Conservation (phyloP, 2,888 invertebrate genomes). For the Pasiphila rectangulata region DNA sequence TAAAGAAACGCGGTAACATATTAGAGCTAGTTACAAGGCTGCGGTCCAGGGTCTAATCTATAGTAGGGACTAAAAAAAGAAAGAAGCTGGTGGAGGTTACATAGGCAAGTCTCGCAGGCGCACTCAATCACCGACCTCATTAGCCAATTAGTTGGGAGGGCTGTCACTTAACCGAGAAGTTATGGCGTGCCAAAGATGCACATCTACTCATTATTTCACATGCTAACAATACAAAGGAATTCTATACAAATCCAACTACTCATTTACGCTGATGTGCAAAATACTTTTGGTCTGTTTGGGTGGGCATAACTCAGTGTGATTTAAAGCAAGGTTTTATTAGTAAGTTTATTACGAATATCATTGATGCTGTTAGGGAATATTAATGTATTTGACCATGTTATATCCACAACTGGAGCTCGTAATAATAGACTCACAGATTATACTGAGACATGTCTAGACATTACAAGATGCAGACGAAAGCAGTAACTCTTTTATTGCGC, state of each 20-base stretch:
- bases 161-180: constrained; percentile 47
- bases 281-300: constrained; percentile 7
- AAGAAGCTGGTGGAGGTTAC: too few relatives aligned
- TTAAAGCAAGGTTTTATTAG: constrained; percentile 13
- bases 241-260: constrained; percentile 22
- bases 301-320: constrained; percentile 10
- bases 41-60: constrained; percentile 25
- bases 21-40: constrained; percentile 32
- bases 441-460: background rate
- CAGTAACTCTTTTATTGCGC: constrained; percentile 30
- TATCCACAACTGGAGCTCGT: constrained; percentile 1
- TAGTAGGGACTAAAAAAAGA: too few relatives aligned
- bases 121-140: constrained; percentile 48
- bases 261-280: constrained; percentile 13
- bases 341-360: constrained; percentile 9
- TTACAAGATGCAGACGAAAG: constrained; percentile 21
- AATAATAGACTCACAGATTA: constrained; percentile 1
- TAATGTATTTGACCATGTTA: constrained; percentile 10
- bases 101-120: constrained; percentile 30
- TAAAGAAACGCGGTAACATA: constrained; percentile 31
- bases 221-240: constrained; percentile 28
- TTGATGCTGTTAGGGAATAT: constrained; percentile 9
- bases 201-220: constrained; percentile 34
- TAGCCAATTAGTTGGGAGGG: constrained; percentile 51
- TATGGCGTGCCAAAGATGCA: constrained; percentile 29